A percentile compares a stretch with the other conserved stretches of the same genome.
Evolutionary conservation across 2,113 vertebrate species (phyloP).

Genomic region (Raphicerus campestris): DNA sequence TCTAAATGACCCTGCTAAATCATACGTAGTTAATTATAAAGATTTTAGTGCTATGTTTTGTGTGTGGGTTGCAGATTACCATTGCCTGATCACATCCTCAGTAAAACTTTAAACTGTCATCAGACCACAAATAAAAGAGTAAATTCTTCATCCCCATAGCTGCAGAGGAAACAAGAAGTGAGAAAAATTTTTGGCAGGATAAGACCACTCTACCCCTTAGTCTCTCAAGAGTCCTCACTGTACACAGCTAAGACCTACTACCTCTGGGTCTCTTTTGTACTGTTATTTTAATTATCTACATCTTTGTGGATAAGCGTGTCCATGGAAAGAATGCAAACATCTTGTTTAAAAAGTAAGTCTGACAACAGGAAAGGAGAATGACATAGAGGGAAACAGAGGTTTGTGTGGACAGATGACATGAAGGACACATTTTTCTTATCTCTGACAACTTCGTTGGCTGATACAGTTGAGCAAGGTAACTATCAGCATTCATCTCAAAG

Average conservation of each 20-base stretch:
- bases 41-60: slow-evolving; percentile 12
- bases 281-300: background rate
- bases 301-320: background rate
- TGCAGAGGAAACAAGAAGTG: background rate
- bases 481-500: background rate
- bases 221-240: background rate
- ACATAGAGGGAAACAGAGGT: background rate
- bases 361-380: background rate
- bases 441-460: background rate
- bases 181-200: background rate
- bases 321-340: background rate
- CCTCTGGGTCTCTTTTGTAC: fast-evolving
- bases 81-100: slow-evolving; percentile 18
- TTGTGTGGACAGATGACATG: background rate
- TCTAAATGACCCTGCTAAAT: slow-evolving; percentile 51
- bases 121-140: background rate
- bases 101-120: slow-evolving; percentile 6
- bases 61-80: slow-evolving; percentile 40
- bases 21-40: slow-evolving; percentile 40
- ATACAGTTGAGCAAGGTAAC: background rate
- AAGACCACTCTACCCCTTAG: background rate
- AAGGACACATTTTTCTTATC: background rate
- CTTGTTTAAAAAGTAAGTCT: background rate
- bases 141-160: background rate
- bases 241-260: background rate